Evolutionary conservation across 2,888 invertebrate species (phyloP).

Genomic region (Hesperia comma): DNA sequence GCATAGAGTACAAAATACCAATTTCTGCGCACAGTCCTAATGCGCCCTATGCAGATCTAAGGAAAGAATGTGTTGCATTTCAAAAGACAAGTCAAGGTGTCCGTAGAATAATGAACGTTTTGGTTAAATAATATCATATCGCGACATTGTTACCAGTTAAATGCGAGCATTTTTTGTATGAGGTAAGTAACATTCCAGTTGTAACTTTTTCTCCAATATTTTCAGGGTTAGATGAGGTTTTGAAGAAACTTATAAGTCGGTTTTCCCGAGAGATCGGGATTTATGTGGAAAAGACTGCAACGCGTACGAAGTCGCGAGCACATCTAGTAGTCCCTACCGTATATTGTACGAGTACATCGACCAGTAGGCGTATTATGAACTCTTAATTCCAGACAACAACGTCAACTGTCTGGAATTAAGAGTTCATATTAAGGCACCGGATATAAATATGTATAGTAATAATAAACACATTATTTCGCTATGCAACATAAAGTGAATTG

Average conservation of each 20-base stretch:
- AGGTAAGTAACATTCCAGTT: conserved; percentile 1
- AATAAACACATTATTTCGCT: too few relatives aligned
- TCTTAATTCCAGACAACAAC: too few relatives aligned
- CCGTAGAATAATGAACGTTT: conserved; percentile 21
- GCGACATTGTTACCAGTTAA: conserved; percentile 11
- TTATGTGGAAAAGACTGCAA: too few relatives aligned
- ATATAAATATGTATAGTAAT: too few relatives aligned
- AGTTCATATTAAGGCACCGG: too few relatives aligned
- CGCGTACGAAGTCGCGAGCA: too few relatives aligned
- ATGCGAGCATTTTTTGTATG: conserved; percentile 11
- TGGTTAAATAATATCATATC: conserved; percentile 30
- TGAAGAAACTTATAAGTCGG: too few relatives aligned
- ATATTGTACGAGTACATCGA: too few relatives aligned
- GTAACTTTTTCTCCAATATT: background rate
- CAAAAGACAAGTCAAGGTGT: conserved; percentile 47
- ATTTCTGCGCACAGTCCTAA: background rate
- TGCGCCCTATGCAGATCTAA: conserved; percentile 41
- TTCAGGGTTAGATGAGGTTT: background rate
- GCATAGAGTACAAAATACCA: conserved; percentile 9
- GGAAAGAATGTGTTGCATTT: conserved; percentile 45
- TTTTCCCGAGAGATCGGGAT: too few relatives aligned
- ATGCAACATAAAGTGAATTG: background rate
- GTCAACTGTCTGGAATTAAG: too few relatives aligned
- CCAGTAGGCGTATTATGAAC: too few relatives aligned
- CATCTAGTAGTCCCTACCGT: too few relatives aligned